Evolutionary conservation across 2,888 invertebrate genomes (phyloP), one percentile per base, ranked within the genome.

Genomic region (Drosophila prostipennis): DNA sequence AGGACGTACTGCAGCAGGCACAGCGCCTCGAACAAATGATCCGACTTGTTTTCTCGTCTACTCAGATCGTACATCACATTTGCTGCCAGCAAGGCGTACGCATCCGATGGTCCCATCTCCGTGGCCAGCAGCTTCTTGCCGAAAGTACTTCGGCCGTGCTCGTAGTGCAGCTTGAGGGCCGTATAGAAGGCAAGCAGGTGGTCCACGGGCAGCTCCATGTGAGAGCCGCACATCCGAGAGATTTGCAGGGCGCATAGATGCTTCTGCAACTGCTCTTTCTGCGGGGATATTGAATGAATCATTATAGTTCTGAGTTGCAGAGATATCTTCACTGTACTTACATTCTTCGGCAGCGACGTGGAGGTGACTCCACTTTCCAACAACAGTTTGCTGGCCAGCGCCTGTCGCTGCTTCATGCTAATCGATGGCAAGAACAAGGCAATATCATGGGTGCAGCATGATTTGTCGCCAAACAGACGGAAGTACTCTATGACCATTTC

Each of bases 371-470:
- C 95, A 34, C 95, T 93, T 81, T 95, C 95, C 8, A 93, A 93
- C 29, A 95, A 89, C 70, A 95, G 92, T 70, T 94, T 94, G 60
- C 92, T 91, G 34, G 94, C 93, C 57, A 95, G 92, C 46, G 95
- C 94, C 10, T 94, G 93, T 40, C 93, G 92, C 6, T 96, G 94
- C 36, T 89, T 79, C 72, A 89, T 81, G 19, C 87, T 80, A 74
- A 97, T 92, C 79, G 96, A 93, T 45, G 94, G 92, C 49, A 98
- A 91, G 91, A 96, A 98, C 6, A 95, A 93, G 70, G 95, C 94
- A 53, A 98, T 93, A 91, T 99, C 98, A 8, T 95, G 94, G 68
- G 97, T 96, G 69, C 96, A 96, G 91, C 97, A 97, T 0, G 96
- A 95, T 89, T 97, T 97, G 82, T 96, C 95, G 3, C 98, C 98